A percentile compares a stretch with the other conserved stretches of the same genome.
Evolutionary conservation across 2,113 vertebrate genomes (phyloP).

Genomic region (Pyxicephalus adspersus): DNA sequence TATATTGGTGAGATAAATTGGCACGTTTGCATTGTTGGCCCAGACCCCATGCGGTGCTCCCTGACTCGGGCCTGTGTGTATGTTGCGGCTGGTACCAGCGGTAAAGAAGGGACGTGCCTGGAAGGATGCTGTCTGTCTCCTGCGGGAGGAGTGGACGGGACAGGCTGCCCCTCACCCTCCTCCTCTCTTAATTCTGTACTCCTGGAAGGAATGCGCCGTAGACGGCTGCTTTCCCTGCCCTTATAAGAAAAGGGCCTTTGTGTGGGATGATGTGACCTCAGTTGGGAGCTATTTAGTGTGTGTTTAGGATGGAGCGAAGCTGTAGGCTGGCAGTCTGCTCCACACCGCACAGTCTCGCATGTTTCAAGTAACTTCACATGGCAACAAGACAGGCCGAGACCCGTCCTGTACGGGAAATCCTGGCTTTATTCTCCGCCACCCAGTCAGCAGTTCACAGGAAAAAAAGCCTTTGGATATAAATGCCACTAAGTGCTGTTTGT

Average conservation of each 20-base stretch:
- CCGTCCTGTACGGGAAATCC: constrained; percentile 21
- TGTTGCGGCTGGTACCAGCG: background rate
- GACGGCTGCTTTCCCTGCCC: constrained; percentile 45
- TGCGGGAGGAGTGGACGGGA: constrained; percentile 58
- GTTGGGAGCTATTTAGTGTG: constrained; percentile 45
- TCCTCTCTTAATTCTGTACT: constrained; percentile 62
- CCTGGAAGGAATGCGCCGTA: constrained; percentile 54
- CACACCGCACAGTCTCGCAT: constrained; percentile 42
- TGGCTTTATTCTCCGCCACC: background rate
- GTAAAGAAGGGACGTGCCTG: background rate
- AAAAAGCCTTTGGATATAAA: too few species aligned
- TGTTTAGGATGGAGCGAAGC: constrained; percentile 41
- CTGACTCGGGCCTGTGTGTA: too few species aligned
- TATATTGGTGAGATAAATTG: too few species aligned
- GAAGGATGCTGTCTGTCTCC: constrained; percentile 30
- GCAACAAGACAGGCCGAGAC: constrained; percentile 14
- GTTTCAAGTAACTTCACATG: constrained; percentile 11
- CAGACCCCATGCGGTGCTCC: too few species aligned
- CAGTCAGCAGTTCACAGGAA: background rate
- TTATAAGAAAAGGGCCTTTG: constrained; percentile 56
- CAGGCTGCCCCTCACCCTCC: constrained; percentile 56
- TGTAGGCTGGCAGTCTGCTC: constrained; percentile 32
- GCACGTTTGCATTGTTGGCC: too few species aligned
- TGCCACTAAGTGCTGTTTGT: too few species aligned
- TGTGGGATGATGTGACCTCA: constrained; percentile 54